Evolutionary conservation across 2,113 vertebrate species (phyloP).

Genomic region (Oncorhynchus kisutch): DNA sequence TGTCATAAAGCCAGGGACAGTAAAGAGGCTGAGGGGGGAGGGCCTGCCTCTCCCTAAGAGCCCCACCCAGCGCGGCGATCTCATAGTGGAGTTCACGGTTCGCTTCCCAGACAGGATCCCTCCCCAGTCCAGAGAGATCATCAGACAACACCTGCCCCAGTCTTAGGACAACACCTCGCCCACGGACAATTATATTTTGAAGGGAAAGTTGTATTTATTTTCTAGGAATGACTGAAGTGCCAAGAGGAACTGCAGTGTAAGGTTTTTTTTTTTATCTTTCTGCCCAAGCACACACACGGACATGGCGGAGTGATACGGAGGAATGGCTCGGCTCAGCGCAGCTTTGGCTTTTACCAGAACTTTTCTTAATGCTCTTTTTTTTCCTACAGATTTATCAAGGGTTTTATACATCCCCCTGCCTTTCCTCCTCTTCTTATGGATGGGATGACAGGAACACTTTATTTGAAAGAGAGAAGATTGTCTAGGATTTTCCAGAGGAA

Average conservation of each 20-base stretch:
- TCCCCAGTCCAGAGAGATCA: constrained; percentile 92
- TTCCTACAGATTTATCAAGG: constrained; percentile 37
- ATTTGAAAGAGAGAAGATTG: constrained; percentile 34
- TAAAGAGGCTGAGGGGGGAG: constrained; percentile 93
- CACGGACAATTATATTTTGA: constrained; percentile 15
- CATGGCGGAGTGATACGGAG: constrained; percentile 25
- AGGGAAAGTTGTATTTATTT: neutral
- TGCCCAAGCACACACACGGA: constrained; percentile 12
- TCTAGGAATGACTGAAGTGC: constrained; percentile 17
- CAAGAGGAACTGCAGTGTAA: constrained; percentile 26
- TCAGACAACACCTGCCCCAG: constrained; percentile 95
- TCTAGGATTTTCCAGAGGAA: constrained; percentile 35
- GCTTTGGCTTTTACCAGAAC: constrained; percentile 35
- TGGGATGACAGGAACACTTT: constrained; percentile 32
- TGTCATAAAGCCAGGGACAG: constrained; percentile 93
- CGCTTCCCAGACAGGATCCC: constrained; percentile 97
- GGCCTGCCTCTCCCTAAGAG: constrained; percentile 95
- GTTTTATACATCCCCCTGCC: constrained; percentile 55
- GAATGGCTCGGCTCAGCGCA: constrained; percentile 37
- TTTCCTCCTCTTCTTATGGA: constrained; percentile 48
- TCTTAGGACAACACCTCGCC: constrained; percentile 74
- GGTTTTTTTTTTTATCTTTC: constrained; percentile 32
- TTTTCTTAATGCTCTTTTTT: constrained; percentile 57
- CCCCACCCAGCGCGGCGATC: constrained; percentile 91
- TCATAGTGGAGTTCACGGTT: constrained; percentile 96